phyloP scores from a whole-genome alignment of 2,113 vertebrate genomes.

The Montifringilla adamsi region DNA sequence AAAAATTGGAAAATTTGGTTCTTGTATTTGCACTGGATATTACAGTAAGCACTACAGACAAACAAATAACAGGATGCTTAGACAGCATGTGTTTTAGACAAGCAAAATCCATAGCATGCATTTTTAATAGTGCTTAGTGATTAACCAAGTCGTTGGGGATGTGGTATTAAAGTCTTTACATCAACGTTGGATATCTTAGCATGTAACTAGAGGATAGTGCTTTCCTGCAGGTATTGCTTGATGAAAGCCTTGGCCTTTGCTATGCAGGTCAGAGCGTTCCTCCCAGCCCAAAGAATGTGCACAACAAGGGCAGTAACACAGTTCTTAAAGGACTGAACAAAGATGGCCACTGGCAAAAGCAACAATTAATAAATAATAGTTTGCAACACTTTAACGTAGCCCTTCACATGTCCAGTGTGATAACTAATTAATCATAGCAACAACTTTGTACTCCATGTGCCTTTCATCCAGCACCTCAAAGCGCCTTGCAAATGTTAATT shows the following conservation, averaged over 20 bases:
- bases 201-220: not conserved
- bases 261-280: not conserved
- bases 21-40: not conserved
- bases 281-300: not conserved
- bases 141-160: not conserved
- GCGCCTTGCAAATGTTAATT: slow-evolving; percentile 45
- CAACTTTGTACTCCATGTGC: not conserved
- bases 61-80: not conserved
- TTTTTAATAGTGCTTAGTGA: not conserved
- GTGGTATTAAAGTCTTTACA: not conserved
- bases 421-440: slow-evolving; percentile 58
- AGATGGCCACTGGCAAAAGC: not conserved
- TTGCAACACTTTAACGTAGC: slow-evolving; percentile 4
- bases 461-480: slow-evolving; percentile 54
- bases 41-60: not conserved
- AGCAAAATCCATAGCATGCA: not conserved
- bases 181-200: not conserved
- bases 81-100: not conserved
- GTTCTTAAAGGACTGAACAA: not conserved
- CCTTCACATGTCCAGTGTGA: slow-evolving; percentile 1
- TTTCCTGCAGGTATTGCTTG: not conserved
- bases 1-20: not conserved
- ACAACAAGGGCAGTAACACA: not conserved
- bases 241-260: not conserved
- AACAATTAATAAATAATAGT: slow-evolving; percentile 54